These are phyloP conservation scores for Leptarthrus brevirostris DNA, from an alignment of 2,888 invertebrate genomes.

Conservation along the genomic window DNA sequence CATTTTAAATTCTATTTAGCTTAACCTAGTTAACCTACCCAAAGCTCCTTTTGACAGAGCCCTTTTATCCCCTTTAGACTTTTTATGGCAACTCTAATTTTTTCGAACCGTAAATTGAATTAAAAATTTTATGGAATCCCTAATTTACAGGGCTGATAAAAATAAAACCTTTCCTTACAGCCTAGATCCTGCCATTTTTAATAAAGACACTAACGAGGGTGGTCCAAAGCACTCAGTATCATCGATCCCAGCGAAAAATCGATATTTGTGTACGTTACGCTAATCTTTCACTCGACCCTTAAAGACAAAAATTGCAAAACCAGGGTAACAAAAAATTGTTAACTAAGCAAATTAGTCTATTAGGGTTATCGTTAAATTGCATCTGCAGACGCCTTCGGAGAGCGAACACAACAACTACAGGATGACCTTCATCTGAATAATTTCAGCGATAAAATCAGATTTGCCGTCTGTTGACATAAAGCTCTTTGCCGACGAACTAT, in stretches of 20 bases:
- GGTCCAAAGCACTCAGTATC: too few relatives aligned
- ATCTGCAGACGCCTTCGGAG: neutral
- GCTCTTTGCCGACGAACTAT: neutral
- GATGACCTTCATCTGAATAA: neutral
- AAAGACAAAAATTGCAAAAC: neutral
- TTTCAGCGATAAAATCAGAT: conserved; percentile 32
- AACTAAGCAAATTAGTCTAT: conserved; percentile 38
- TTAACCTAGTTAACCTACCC: too few relatives aligned
- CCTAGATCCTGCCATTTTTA: conserved; percentile 4
- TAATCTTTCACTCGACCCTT: conserved; percentile 2
- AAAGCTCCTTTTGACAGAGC: too few relatives aligned
- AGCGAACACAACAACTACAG: neutral
- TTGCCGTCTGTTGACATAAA: conserved; percentile 29
- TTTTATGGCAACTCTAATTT: neutral
- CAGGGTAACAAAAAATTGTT: conserved; percentile 39
- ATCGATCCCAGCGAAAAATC: too few relatives aligned
- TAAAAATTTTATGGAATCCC: neutral
- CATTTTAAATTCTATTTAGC: neutral
- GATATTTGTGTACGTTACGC: neutral
- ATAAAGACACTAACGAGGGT: conserved; percentile 24
- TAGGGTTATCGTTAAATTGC: conserved; percentile 32
- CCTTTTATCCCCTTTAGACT: conserved; percentile 9
- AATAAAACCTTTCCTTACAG: neutral
- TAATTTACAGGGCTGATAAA: conserved; percentile 23
- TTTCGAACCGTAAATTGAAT: neutral